phyloP scores from a whole-genome alignment of 2,888 invertebrate species.

The Hypselothyrea guttata region DNA sequence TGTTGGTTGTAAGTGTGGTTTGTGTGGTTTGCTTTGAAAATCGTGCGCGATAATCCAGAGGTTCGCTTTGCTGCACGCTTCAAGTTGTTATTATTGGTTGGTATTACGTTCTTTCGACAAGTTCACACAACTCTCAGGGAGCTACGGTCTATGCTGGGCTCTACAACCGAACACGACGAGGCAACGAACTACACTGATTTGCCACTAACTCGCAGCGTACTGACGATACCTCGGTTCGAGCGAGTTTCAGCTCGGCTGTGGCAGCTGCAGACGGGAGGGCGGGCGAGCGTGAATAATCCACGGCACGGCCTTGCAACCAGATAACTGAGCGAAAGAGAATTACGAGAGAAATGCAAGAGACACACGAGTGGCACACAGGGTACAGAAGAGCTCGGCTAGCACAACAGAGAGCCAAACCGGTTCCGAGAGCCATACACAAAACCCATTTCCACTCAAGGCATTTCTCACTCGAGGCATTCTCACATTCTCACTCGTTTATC shows the following conservation, averaged over 20 bases:
- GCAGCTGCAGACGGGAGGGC: conserved; percentile 55
- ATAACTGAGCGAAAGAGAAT: conserved; percentile 10
- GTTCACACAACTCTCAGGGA: conserved; percentile 26
- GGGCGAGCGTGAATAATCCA: conserved; percentile 63
- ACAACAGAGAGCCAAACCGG: too few species aligned
- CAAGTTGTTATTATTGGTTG: conserved; percentile 57
- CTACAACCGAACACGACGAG: conserved; percentile 79
- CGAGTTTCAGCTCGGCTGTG: conserved; percentile 11
- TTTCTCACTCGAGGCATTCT: conserved; percentile 1
- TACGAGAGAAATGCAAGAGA: conserved; percentile 21
- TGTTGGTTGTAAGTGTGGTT: conserved; percentile 18
- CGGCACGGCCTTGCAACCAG: conserved; percentile 49
- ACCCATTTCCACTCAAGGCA: too few species aligned
- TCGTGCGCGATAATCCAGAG: conserved; percentile 81
- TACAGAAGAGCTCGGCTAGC: conserved; percentile 13
- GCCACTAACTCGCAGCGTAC: conserved; percentile 42
- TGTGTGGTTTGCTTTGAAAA: conserved; percentile 38
- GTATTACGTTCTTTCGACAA: conserved; percentile 56
- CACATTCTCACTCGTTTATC: conserved; percentile 65
- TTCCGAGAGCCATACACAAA: not conserved
- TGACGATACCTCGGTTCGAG: conserved; percentile 78
- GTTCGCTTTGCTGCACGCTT: conserved; percentile 80
- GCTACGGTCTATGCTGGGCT: conserved; percentile 39
- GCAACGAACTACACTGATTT: conserved; percentile 80
- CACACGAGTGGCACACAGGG: conserved; percentile 4